Evolutionary conservation across 2,113 vertebrate species (phyloP), one percentile per base, ranked within the genome.

Genomic region (Rhagologus leucostigma): DNA sequence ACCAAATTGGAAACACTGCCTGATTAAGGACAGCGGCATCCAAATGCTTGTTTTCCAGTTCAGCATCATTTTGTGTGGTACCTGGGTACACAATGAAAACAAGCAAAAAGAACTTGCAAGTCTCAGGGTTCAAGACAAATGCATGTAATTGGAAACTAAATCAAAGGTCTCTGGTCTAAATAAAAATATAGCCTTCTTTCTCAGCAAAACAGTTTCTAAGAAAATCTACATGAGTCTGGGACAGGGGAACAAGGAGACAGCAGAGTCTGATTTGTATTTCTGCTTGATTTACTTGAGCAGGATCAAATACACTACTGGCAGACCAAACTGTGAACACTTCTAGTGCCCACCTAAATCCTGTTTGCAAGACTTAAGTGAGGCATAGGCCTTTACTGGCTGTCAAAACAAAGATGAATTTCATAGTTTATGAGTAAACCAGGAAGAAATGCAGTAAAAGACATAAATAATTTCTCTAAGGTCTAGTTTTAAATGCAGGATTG

Each of bases 341-440:
- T 49, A 41, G 5, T 90, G 94, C 37, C 44, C 68, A 67, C 30
- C n/a, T 78, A 82, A 79, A 83, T 86, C 60, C 76, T 95, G 76
- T 94, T 92, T 97, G 59, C 55, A 86, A 85, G 50, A 49, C 19
- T 77, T 52, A 73, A 92, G 76, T 91, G 84, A 96, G 29, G 80
- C 79, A 93, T 86, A 70, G 76, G 37, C 33, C 17, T 92, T 96
- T 90, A 57, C 32, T 95, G 92, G 85, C 88, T 71, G 33, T 81
- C 3, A 20, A 88, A 84, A 84, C 24, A 94, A 79, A 78, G 71
- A 90, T 6, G 6, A 76, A 79, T 74, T 73, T 84, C 42, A 82
- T 78, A 3, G 0, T 33, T 69, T 68, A 68, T 65, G 57, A 84
- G 49, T 60, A 85, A 96, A 84, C 14, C 18, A 65, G 21, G 33